These are phyloP conservation scores for Daphoenositta chrysoptera DNA, from an alignment of 2,113 vertebrate genomes.

Conservation along the genomic window DNA sequence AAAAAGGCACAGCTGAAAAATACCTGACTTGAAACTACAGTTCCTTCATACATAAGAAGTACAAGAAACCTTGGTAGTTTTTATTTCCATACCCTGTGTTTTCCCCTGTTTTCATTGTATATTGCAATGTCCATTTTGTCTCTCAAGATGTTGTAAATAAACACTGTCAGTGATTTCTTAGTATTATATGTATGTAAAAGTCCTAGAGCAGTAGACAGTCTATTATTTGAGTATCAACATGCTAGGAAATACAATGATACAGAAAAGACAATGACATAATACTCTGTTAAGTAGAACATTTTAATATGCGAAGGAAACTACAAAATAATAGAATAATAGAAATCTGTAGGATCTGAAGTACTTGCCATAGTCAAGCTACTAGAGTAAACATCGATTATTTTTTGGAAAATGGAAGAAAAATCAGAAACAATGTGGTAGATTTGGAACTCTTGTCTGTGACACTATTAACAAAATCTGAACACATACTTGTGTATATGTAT, in stretches of 20 bases:
- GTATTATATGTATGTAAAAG: background rate
- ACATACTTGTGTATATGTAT: background rate
- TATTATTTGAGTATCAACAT: background rate
- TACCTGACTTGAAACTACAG: background rate
- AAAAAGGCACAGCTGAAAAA: background rate
- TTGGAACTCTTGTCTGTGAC: background rate
- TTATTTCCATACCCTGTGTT: background rate
- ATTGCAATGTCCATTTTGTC: background rate
- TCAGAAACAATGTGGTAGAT: background rate
- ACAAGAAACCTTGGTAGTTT: background rate
- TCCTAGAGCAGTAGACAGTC: background rate
- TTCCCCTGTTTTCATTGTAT: background rate
- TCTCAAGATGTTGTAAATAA: background rate
- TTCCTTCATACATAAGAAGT: background rate
- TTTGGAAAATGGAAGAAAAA: background rate
- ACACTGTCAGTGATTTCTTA: background rate
- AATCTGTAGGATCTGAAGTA: background rate
- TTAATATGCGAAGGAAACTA: background rate
- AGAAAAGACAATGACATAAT: background rate
- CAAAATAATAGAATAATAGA: background rate
- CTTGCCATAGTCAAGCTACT: background rate
- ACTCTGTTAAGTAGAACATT: background rate
- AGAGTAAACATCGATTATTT: background rate
- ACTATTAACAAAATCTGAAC: background rate
- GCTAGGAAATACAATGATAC: background rate